A percentile compares a stretch with the other conserved stretches of the same genome.
These are phyloP conservation scores for Callipepla californica DNA, from an alignment of 2,113 vertebrate species.

Conservation along the genomic window DNA sequence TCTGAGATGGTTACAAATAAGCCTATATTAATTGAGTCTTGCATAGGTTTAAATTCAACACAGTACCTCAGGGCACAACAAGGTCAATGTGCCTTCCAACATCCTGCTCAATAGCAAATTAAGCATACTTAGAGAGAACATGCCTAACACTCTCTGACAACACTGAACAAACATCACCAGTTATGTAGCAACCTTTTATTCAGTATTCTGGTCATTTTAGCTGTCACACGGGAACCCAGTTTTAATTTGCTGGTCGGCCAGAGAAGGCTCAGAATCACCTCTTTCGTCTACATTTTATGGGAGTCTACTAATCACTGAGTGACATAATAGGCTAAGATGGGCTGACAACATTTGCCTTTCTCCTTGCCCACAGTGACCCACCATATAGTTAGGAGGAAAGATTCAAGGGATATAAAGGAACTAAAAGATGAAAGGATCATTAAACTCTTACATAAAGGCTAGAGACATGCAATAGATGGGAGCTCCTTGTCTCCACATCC, in stretches of 20 bases:
- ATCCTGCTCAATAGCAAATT: background rate
- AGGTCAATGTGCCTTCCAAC: conserved; percentile 31
- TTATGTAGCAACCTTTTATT: background rate
- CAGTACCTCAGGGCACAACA: background rate
- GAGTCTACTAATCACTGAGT: background rate
- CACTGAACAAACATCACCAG: background rate
- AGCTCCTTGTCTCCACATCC: background rate
- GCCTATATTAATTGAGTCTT: conserved; percentile 29
- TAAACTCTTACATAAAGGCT: background rate
- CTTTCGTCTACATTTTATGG: background rate
- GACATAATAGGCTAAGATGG: background rate
- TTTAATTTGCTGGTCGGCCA: background rate
- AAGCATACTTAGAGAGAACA: background rate
- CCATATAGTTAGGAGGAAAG: background rate
- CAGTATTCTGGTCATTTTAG: background rate
- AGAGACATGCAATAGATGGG: background rate
- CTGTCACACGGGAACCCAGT: background rate
- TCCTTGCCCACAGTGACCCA: background rate
- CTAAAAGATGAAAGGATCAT: background rate
- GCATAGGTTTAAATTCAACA: conserved; percentile 19
- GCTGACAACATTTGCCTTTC: background rate
- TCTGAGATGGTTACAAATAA: conserved; percentile 33
- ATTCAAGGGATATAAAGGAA: background rate
- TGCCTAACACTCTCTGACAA: background rate
- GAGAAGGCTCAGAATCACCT: background rate